phyloP scores from a whole-genome alignment of 2,888 invertebrate genomes.

The Chymomyza fuscimana region DNA sequence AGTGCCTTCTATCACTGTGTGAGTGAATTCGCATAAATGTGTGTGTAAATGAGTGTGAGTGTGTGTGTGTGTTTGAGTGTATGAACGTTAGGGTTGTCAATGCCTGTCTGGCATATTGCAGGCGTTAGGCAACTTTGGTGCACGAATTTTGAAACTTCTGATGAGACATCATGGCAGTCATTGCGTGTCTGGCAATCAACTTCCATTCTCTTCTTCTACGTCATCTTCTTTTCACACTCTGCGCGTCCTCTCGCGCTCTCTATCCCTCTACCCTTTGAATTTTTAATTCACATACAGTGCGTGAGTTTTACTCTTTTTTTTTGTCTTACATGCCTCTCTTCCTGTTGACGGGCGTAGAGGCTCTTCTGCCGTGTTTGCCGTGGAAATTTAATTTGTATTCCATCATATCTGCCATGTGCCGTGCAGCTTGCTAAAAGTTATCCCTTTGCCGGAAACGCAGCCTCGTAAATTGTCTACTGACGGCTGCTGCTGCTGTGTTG shows the following conservation, averaged over 20 bases:
- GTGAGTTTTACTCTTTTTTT: neutral
- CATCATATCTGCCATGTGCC: constrained; percentile 49
- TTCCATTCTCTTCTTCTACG: neutral
- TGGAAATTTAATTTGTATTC: constrained; percentile 71
- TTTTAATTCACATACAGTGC: neutral
- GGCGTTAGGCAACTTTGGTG: neutral
- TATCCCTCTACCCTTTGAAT: neutral
- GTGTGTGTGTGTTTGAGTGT: neutral
- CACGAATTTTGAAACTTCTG: neutral
- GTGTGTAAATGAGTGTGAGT: constrained; percentile 39
- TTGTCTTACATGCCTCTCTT: neutral
- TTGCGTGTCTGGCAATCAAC: neutral
- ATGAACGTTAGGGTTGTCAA: neutral
- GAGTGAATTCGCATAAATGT: constrained; percentile 10
- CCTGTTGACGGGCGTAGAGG: neutral
- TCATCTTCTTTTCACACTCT: too few relatives aligned
- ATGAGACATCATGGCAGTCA: neutral
- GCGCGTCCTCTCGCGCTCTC: neutral
- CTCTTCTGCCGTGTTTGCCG: neutral
- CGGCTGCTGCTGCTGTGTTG: neutral
- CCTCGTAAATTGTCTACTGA: constrained; percentile 1
- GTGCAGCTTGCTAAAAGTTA: constrained; percentile 11
- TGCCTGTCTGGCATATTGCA: neutral
- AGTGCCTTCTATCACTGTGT: constrained; percentile 12
- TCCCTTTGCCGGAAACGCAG: constrained; percentile 25